Evolutionary conservation across 1,140 invertebrate species (phyloP).

Genomic region (Portunus trituberculatus): DNA sequence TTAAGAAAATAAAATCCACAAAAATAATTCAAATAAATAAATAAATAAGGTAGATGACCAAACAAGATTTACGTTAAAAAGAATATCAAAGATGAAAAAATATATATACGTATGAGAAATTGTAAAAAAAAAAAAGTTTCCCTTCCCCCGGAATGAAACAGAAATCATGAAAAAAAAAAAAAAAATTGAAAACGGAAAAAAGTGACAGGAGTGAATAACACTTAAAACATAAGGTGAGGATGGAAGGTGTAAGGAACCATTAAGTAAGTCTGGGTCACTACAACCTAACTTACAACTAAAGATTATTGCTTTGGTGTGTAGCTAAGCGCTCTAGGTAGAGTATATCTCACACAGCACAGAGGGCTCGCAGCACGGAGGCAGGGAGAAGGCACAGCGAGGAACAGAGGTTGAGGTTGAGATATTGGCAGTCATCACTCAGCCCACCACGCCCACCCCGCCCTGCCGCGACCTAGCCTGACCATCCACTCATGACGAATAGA

Average conservation of each 20-base stretch:
- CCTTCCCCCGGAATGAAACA: conserved; percentile 8
- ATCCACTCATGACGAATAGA: background rate
- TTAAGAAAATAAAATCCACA: background rate
- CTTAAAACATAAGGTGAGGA: background rate
- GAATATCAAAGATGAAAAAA: background rate
- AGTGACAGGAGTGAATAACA: background rate
- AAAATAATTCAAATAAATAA: background rate
- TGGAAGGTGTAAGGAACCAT: background rate
- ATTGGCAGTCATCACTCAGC: background rate
- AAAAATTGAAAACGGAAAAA: background rate
- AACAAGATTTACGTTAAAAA: background rate
- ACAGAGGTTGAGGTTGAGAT: conserved; percentile 1
- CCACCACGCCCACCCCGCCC: background rate
- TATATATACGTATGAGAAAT: background rate
- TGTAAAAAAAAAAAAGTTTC: background rate
- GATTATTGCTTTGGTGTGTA: conserved; percentile 22
- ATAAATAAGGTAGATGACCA: background rate
- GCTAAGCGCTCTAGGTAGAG: conserved; percentile 3
- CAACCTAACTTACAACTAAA: conserved; percentile 7
- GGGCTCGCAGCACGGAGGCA: background rate
- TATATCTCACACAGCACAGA: conserved; percentile 13
- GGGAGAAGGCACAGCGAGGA: conserved; percentile 16
- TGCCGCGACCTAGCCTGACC: background rate
- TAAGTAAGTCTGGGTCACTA: background rate
- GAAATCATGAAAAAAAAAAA: background rate